Evolutionary conservation across 2,113 vertebrate genomes (phyloP).

Genomic region (Peucedramus taeniatus): DNA sequence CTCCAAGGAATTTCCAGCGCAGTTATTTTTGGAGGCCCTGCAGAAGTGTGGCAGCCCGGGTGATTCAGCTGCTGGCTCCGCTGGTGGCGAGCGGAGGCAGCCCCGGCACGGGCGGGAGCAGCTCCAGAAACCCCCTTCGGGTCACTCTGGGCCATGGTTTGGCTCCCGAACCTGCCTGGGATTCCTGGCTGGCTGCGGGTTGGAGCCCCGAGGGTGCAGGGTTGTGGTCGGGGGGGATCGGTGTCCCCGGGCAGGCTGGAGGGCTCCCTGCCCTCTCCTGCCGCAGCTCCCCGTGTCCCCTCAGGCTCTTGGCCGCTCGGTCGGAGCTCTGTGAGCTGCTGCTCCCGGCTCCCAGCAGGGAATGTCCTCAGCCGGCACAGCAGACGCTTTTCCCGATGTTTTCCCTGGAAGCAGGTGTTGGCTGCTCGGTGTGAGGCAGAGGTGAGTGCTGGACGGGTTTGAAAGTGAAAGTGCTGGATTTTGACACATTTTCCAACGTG

Average conservation of each 20-base stretch:
- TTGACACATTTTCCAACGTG: background rate
- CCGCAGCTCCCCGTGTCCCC: fast-evolving
- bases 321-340: fast-evolving
- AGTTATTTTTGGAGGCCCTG: constrained; percentile 59
- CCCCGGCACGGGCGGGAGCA: too few species aligned
- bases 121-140: background rate
- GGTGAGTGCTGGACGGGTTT: background rate
- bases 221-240: fast-evolving
- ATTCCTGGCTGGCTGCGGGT: fast-evolving
- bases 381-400: fast-evolving
- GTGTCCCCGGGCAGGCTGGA: background rate
- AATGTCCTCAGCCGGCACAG: background rate
- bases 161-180: fast-evolving
- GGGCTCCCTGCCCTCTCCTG: background rate
- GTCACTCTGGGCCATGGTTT: fast-evolving
- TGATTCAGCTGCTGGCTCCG: constrained; percentile 15
- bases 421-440: background rate
- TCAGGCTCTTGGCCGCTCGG: fast-evolving
- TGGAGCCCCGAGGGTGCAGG: fast-evolving
- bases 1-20: constrained; percentile 29
- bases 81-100: background rate
- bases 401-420: background rate
- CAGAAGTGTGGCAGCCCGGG: constrained; percentile 35
- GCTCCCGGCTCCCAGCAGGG: fast-evolving
- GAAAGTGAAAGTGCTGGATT: background rate